These are phyloP conservation scores for Neoniphon sammara DNA, from an alignment of 2,797 vertebrate species.

Conservation along the genomic window DNA sequence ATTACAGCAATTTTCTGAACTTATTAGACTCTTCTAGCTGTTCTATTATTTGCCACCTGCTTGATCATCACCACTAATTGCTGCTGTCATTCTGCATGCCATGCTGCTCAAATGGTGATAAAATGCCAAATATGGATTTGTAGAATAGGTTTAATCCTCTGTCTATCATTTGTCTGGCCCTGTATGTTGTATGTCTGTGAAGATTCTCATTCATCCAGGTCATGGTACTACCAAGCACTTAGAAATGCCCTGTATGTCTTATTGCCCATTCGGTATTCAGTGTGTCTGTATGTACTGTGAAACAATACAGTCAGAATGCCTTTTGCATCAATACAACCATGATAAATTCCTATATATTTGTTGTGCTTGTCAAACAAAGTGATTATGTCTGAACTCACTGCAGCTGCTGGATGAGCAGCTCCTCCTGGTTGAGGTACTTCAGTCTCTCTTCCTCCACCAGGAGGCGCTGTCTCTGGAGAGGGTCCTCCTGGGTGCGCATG, in stretches of 20 bases:
- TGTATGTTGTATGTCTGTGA: too few species aligned
- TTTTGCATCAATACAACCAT: background rate
- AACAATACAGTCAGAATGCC: background rate
- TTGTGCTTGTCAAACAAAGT: background rate
- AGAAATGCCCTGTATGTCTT: too few species aligned
- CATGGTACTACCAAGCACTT: too few species aligned
- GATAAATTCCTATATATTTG: background rate
- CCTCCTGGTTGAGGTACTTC: conserved; percentile 96
- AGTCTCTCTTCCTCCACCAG: conserved; percentile 96
- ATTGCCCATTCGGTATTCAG: background rate
- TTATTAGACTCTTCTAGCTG: too few species aligned
- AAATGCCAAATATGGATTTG: background rate
- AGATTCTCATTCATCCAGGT: too few species aligned
- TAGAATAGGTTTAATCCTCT: background rate
- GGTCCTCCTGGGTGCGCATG: conserved; percentile 93
- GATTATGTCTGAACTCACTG: conserved; percentile 84
- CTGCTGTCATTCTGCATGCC: background rate
- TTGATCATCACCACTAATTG: too few species aligned
- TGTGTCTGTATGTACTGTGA: background rate
- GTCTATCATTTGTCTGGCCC: too few species aligned
- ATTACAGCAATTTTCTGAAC: too few species aligned
- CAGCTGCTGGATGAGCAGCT: conserved; percentile 95
- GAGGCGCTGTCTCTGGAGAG: conserved; percentile 94
- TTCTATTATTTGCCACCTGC: too few species aligned
- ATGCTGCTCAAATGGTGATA: background rate